phyloP scores from a whole-genome alignment of 2,113 vertebrate genomes.

The Eptatretus burgeri region DNA sequence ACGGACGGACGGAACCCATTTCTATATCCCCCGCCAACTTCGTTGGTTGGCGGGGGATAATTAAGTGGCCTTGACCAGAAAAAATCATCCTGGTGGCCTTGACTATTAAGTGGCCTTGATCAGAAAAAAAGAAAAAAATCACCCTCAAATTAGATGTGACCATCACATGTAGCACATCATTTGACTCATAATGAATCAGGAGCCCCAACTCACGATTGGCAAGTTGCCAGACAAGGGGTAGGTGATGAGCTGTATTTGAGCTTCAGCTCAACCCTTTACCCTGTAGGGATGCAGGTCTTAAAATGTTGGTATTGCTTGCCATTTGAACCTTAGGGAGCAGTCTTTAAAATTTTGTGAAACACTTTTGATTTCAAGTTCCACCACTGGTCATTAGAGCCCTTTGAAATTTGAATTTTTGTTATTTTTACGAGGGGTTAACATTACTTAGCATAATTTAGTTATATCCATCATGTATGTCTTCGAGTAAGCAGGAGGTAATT shows the following conservation, averaged over 20 bases:
- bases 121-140: neutral
- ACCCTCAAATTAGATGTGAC: neutral
- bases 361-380: neutral
- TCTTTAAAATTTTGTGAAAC: neutral
- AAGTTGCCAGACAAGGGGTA: neutral
- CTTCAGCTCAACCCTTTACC: neutral
- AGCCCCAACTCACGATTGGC: neutral
- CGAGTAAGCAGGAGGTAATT: too few relatives aligned
- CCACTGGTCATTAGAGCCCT: neutral
- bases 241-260: neutral
- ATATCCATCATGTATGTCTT: too few relatives aligned
- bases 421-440: neutral
- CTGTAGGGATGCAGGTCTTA: constrained; percentile 1
- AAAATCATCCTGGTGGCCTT: too few relatives aligned
- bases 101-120: neutral
- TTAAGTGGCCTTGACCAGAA: too few relatives aligned
- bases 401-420: neutral
- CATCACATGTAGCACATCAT: neutral
- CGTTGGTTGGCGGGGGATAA: too few relatives aligned
- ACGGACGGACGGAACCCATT: too few relatives aligned
- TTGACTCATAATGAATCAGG: neutral
- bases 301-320: neutral
- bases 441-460: too few relatives aligned
- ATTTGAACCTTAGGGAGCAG: neutral
- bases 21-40: too few relatives aligned